Evolutionary conservation across 1,140 invertebrate species (phyloP), one percentile per base, ranked within the genome.

Genomic region (Heliconius hewitsoni): DNA sequence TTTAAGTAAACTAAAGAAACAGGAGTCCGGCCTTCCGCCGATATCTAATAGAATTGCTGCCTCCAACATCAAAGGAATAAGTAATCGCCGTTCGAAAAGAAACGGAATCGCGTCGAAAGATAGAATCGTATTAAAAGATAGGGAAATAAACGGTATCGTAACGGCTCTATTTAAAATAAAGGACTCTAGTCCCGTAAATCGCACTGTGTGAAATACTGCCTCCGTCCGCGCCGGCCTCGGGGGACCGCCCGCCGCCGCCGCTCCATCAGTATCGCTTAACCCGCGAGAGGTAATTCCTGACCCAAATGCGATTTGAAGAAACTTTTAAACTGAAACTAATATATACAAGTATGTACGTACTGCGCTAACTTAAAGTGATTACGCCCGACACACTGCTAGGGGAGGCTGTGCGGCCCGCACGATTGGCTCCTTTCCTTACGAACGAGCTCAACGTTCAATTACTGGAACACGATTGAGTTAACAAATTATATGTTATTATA

Each of bases 211-310:
- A 87, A 82, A 84, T 87, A 89, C 81, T 77, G 84, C 80, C 80
- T 76, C 66, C 70, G 78, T 55, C 46, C 74, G 46, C 71, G 78
- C 76, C 66, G 79, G 50, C 76, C 78, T 55, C 77, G 27, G 57
- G 81, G 83, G 83, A 79, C 81, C 75, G 79, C 60, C 27, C 60
- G 79, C 84, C 86, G 89, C 88, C 86, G 86, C 85, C 60, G 23
- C 60, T 66, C 60, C n/a, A 66, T 30, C 60, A 30, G 27, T 66
- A 66, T 66, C 60, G 60, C 60, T 66, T 89, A 89, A 88, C 90
- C 87, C 89, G 87, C 88, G 89, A 89, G 85, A 88, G 85, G 90
- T 91, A 90, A 91, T 92, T 90, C 88, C 86, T 86, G 88, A 90
- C 88, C 89, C 90, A 89, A 91, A 92, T 89, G 86, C 87, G 86